Evolutionary conservation across 2,113 vertebrate genomes (phyloP), one percentile per base, ranked within the genome.

Genomic region (Siphamia tubifer): DNA sequence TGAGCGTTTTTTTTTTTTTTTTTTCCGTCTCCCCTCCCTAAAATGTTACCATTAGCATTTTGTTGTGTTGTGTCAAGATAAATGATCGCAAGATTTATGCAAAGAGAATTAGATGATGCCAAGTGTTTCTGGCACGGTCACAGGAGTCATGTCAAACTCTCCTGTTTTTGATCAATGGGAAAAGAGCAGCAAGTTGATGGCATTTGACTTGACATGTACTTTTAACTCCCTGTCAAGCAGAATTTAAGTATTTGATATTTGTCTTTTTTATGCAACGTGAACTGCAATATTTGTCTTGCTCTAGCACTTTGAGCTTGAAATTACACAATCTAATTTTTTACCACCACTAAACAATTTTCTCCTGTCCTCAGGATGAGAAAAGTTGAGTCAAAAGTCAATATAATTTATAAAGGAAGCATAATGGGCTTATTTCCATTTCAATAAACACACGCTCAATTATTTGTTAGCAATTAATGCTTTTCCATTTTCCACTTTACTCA

Each of bases 21-120:
- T 23, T 23, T 4, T 15, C 16, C 1, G 15, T 23, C 68, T 73
- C 57, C 65, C 51, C 62, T 68, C 68, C 60, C 70, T 77, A 79
- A 90, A 91, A 90, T 86, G 84, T 88, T 92, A 85, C 55, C 56
- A 91, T 91, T 88, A 91, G 80, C 89, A 88, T 89, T 89, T 86
- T 87, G 86, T 86, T 84, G 78, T 81, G 80, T 79, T 74, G 72
- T 55, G 83, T 79, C 65, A 1, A 45, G 71, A 86, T 86, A 77
- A 82, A 89, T 84, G 73, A 84, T 85, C 68, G 68, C 36, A n/a
- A 72, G 84, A 85, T 86, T 86, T 83, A 89, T 88, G 83, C 85
- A 76, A 75, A 83, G 74, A 74, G 69, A 89, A 72, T 83, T 74
- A 62, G 82, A 87, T 83, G 76, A 85, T 61, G 76, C 72, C 78